A percentile compares a stretch with the other conserved stretches of the same genome.
phyloP scores from a whole-genome alignment of 1,140 invertebrate genomes.

The Charaxes varanes region DNA sequence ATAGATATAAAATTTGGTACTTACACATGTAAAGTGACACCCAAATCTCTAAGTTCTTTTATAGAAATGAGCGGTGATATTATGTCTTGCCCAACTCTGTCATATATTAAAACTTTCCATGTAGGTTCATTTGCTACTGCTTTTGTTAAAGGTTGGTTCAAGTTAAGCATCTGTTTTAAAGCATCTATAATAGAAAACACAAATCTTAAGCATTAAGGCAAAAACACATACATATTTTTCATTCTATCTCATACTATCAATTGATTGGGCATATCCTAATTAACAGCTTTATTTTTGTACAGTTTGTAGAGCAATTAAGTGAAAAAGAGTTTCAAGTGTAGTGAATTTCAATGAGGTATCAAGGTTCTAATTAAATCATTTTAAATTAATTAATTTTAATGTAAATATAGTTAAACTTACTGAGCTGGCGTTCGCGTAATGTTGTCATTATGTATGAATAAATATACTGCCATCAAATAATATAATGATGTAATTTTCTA shows the following conservation, averaged over 20 bases:
- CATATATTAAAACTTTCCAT: slow-evolving; percentile 98
- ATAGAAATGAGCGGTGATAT: slow-evolving; percentile 97
- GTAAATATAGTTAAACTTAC: slow-evolving; percentile 61
- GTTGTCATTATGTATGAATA: slow-evolving; percentile 74
- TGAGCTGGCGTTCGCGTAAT: slow-evolving; percentile 83
- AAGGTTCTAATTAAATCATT: too few relatives aligned
- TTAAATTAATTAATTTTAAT: too few relatives aligned
- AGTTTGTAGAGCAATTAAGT: too few relatives aligned
- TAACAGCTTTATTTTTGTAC: too few relatives aligned
- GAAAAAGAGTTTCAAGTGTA: too few relatives aligned
- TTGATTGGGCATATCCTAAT: neutral
- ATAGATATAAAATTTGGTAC: slow-evolving; percentile 34
- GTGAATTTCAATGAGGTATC: too few relatives aligned
- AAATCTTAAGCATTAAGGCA: slow-evolving; percentile 6
- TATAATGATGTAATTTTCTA: slow-evolving; percentile 3
- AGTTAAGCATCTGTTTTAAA: slow-evolving; percentile 94
- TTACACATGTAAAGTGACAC: slow-evolving; percentile 98
- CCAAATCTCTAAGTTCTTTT: slow-evolving; percentile 95
- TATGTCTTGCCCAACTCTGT: slow-evolving; percentile 97
- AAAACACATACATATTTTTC: too few relatives aligned
- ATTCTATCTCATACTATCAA: too few relatives aligned
- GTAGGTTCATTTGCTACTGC: slow-evolving; percentile 86
- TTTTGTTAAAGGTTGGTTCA: slow-evolving; percentile 88
- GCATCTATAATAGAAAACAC: slow-evolving; percentile 77
- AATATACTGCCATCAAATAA: slow-evolving; percentile 18